These are phyloP conservation scores for Enteromius treurensis DNA, from an alignment of 2,797 vertebrate species.

Conservation along the genomic window DNA sequence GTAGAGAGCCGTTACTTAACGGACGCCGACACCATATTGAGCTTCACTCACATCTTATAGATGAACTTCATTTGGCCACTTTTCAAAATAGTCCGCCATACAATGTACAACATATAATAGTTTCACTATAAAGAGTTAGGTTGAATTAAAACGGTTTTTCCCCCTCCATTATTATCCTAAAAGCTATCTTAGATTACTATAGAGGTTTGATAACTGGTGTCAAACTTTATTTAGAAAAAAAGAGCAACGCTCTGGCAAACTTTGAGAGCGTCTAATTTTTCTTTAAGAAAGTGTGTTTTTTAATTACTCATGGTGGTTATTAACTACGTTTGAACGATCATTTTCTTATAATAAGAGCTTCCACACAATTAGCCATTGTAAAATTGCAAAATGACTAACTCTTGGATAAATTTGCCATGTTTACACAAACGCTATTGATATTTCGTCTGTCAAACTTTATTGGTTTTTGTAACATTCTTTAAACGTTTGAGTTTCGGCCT, in stretches of 20 bases:
- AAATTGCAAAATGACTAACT: not conserved
- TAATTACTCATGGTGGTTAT: not conserved
- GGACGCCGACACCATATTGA: constrained; percentile 73
- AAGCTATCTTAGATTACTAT: not conserved
- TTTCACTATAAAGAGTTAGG: not conserved
- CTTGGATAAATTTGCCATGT: not conserved
- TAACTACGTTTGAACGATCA: not conserved
- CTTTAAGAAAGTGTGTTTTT: not conserved
- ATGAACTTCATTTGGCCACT: not conserved
- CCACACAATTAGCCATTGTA: not conserved
- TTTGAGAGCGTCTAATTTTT: not conserved
- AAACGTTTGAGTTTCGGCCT: not conserved
- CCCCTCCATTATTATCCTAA: not conserved
- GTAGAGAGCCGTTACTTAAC: constrained; percentile 73
- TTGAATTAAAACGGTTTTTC: not conserved
- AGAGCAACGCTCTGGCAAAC: not conserved
- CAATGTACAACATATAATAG: not conserved
- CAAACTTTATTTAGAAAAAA: not conserved
- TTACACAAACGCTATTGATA: not conserved
- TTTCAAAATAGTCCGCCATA: not conserved
- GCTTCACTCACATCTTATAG: constrained; percentile 14
- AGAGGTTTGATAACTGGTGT: not conserved
- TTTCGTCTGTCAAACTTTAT: not conserved
- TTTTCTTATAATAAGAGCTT: not conserved
- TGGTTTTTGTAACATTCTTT: not conserved